A percentile compares a stretch with the other conserved stretches of the same genome.
phyloP scores from a whole-genome alignment of 37 sponge, comb jelly and placozoan genomes.

The Beroe forskalii region DNA sequence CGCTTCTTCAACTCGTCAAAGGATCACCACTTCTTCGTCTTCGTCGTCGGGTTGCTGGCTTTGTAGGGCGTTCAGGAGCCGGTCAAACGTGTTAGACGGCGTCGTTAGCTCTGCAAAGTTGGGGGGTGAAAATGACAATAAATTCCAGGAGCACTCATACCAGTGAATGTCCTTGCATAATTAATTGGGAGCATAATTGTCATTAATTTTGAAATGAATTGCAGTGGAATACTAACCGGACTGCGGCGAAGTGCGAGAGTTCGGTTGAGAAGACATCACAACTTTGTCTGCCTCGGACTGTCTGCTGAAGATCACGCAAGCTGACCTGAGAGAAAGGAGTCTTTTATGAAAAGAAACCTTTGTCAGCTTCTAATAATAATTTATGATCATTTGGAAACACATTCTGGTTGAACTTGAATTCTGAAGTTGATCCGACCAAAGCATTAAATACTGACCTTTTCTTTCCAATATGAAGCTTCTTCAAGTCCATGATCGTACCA shows the following conservation, averaged over 20 bases:
- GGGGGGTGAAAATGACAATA: no score
- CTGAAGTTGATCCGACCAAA: no score
- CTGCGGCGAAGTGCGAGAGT: background rate
- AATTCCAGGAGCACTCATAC: no score
- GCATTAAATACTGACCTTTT: background rate
- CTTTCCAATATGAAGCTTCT: slow-evolving; percentile 27
- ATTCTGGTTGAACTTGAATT: no score
- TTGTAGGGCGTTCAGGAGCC: slow-evolving; percentile 15
- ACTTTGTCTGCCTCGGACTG: slow-evolving; percentile 50
- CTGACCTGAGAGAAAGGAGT: background rate
- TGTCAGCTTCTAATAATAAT: no score
- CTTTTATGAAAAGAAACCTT: no score
- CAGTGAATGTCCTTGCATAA: no score
- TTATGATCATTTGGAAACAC: no score
- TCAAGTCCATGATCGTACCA: slow-evolving; percentile 41
- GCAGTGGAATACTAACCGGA: background rate
- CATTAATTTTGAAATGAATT: background rate
- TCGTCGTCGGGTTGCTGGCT: background rate
- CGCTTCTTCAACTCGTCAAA: no score
- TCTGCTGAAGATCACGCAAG: slow-evolving; percentile 46
- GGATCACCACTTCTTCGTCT: background rate
- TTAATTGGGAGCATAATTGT: no score
- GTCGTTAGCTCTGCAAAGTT: background rate
- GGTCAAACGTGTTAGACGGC: slow-evolving; percentile 30
- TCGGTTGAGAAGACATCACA: background rate